phyloP scores from a whole-genome alignment of 2,888 invertebrate species.

The Bibio marci region DNA sequence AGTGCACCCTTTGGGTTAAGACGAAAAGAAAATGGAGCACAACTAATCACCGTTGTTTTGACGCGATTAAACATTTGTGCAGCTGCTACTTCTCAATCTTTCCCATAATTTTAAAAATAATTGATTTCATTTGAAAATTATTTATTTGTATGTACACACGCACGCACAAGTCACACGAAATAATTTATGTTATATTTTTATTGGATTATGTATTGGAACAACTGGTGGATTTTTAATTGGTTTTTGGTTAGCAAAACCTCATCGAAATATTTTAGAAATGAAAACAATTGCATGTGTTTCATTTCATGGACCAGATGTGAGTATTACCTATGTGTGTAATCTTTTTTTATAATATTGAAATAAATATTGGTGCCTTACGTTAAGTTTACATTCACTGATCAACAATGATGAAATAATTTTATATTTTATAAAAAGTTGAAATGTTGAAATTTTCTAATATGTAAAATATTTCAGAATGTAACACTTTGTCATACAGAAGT shows the following conservation, averaged over 20 bases:
- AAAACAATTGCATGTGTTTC: conserved; percentile 25
- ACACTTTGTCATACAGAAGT: conserved; percentile 17
- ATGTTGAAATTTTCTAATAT: too few relatives aligned
- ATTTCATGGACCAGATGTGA: conserved; percentile 26
- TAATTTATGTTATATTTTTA: conserved; percentile 21
- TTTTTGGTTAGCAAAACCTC: conserved; percentile 15
- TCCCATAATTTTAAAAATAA: background rate
- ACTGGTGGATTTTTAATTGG: conserved; percentile 24
- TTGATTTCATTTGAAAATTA: background rate
- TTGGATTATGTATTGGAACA: conserved; percentile 25
- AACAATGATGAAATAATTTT: too few relatives aligned
- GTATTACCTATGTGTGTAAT: too few relatives aligned
- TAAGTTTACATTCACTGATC: too few relatives aligned
- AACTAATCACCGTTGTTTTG: background rate
- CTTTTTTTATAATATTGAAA: too few relatives aligned
- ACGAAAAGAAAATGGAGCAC: too few relatives aligned
- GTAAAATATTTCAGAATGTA: too few relatives aligned
- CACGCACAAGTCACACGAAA: conserved; percentile 18
- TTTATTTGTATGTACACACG: background rate
- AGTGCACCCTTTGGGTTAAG: too few relatives aligned
- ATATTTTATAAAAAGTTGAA: too few relatives aligned
- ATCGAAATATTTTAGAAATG: conserved; percentile 20
- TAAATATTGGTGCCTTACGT: too few relatives aligned
- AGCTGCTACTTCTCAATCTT: background rate
- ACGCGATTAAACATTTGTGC: background rate